Percentiles rank a stretch among this genome's conserved stretches.
Evolutionary conservation across 2,113 vertebrate species (phyloP).

Genomic region (Gopherus flavomarginatus): DNA sequence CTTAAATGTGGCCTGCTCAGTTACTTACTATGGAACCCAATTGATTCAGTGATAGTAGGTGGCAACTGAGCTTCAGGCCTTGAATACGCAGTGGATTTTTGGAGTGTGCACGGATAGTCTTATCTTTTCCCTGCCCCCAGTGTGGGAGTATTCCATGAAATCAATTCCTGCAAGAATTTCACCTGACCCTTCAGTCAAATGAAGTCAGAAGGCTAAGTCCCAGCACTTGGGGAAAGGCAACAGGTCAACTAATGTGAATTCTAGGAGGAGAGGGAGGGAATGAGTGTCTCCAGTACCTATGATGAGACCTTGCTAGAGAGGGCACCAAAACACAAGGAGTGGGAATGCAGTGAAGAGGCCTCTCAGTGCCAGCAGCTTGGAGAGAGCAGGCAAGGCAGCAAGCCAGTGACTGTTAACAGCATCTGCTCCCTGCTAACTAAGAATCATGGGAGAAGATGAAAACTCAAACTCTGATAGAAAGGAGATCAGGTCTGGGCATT

Average conservation of each 20-base stretch:
- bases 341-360: not conserved
- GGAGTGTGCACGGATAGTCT: not conserved
- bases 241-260: not conserved
- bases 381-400: not conserved
- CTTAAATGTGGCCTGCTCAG: not conserved
- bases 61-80: not conserved
- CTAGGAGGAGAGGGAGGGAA: not conserved
- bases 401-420: not conserved
- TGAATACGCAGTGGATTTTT: not conserved
- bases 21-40: accelerated
- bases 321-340: not conserved
- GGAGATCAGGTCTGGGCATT: not conserved
- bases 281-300: not conserved
- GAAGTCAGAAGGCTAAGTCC: not conserved
- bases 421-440: not conserved
- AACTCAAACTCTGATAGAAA: not conserved
- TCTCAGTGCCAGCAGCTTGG: not conserved
- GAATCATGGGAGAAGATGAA: not conserved
- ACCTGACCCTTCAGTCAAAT: not conserved
- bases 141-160: not conserved
- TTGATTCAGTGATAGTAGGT: not conserved
- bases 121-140: not conserved
- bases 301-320: not conserved
- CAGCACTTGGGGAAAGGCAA: not conserved
- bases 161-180: not conserved